These are phyloP conservation scores for Eupithecia subfuscata DNA, from an alignment of 2,888 invertebrate species.

Conservation along the genomic window DNA sequence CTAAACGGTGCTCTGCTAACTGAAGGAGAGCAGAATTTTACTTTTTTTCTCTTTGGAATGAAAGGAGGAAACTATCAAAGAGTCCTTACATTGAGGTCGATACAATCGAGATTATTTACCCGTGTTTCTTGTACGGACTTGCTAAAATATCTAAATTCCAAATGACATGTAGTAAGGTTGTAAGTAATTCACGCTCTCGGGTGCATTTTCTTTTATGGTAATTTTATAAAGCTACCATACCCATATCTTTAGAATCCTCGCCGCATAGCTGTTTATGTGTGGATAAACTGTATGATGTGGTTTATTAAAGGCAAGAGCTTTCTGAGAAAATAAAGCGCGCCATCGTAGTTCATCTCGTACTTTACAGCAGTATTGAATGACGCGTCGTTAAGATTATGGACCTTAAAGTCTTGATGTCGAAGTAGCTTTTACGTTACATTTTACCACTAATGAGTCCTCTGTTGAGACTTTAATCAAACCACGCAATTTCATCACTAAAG, in stretches of 20 bases:
- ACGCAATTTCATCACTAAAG: not conserved
- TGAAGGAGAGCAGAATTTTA: conserved; percentile 26
- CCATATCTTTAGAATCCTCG: conserved; percentile 1
- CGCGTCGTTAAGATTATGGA: conserved; percentile 2
- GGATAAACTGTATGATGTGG: conserved; percentile 20
- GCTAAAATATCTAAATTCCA: not conserved
- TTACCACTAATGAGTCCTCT: not conserved
- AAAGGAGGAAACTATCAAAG: conserved; percentile 21
- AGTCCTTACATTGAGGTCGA: not conserved
- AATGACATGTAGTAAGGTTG: not conserved
- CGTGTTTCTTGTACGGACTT: not conserved
- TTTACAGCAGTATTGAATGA: conserved; percentile 11
- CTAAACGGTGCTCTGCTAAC: conserved; percentile 31
- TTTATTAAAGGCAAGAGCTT: conserved; percentile 18
- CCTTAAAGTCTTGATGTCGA: not conserved
- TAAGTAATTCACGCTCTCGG: not conserved
- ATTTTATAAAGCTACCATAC: conserved; percentile 8
- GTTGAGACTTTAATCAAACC: not conserved
- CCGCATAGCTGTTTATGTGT: conserved; percentile 10
- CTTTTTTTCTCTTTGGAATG: conserved; percentile 34
- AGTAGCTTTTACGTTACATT: conserved; percentile 3
- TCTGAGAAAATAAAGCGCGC: conserved; percentile 4
- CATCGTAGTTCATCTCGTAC: not conserved
- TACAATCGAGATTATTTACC: not conserved
- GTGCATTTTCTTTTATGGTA: not conserved